phyloP scores from a whole-genome alignment of 2,888 invertebrate genomes.

The Apocheima hispidaria region DNA sequence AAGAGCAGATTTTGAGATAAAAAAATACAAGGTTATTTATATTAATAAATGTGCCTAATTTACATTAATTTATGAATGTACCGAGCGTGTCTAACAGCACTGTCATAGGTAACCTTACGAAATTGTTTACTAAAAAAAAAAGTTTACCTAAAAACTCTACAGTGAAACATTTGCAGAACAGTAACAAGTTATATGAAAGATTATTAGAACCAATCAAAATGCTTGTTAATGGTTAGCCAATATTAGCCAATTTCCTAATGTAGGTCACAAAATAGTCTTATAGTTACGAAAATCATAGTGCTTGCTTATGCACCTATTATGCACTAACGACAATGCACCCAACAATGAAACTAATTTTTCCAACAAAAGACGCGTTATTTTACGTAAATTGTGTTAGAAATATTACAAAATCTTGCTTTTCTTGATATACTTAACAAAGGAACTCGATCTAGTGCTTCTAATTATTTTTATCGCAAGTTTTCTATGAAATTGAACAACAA shows the following conservation, averaged over 20 bases:
- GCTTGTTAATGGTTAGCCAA: not conserved
- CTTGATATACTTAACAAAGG: not conserved
- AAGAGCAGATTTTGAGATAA: no score
- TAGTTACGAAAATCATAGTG: not conserved
- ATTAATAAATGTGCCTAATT: no score
- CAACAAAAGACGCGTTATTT: constrained; percentile 14
- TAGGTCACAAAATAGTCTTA: not conserved
- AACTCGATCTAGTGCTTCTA: not conserved
- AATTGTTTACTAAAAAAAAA: no score
- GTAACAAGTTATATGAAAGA: not conserved
- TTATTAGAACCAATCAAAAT: not conserved
- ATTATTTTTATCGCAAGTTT: not conserved
- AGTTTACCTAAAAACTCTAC: no score
- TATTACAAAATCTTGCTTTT: constrained; percentile 1
- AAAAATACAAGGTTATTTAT: no score
- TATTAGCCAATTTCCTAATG: not conserved
- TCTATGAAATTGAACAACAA: no score
- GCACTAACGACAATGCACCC: no score
- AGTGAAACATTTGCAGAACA: not conserved
- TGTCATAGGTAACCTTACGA: no score
- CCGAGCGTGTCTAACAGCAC: no score
- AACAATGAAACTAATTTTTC: not conserved
- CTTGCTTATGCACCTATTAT: no score
- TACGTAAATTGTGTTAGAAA: constrained; percentile 3
- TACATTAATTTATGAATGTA: no score